These are phyloP conservation scores for Neosilurus mollespiculum DNA, from an alignment of 2,797 vertebrate species.

Conservation along the genomic window DNA sequence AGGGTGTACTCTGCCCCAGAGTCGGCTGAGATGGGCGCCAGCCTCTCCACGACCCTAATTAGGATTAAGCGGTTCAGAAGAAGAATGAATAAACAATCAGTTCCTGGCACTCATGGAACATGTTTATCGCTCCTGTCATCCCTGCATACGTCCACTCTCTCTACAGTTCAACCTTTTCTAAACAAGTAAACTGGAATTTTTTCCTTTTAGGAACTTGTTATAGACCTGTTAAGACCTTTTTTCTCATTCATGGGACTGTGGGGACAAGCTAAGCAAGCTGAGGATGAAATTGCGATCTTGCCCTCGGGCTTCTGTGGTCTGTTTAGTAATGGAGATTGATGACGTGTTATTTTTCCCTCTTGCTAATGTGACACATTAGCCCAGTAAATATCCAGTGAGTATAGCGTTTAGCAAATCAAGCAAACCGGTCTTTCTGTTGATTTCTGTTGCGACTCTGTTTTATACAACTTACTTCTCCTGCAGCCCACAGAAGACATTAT, in stretches of 20 bases:
- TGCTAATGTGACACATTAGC: slow-evolving; percentile 89
- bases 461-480: neutral
- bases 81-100: neutral
- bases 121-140: neutral
- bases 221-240: slow-evolving; percentile 18
- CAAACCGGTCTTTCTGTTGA: slow-evolving; percentile 81
- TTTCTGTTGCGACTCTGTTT: slow-evolving; percentile 5
- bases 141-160: neutral
- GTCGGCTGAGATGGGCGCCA: too few relatives aligned
- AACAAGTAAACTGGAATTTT: neutral
- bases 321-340: slow-evolving; percentile 82
- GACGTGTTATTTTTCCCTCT: slow-evolving; percentile 85
- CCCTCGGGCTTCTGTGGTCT: slow-evolving; percentile 49
- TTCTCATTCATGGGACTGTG: slow-evolving; percentile 27
- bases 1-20: too few relatives aligned
- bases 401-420: slow-evolving; percentile 83
- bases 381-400: slow-evolving; percentile 87
- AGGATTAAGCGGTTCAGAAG: too few relatives aligned
- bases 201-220: neutral
- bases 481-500: neutral
- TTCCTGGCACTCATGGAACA: neutral
- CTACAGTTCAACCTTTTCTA: neutral
- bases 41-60: too few relatives aligned
- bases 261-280: slow-evolving; percentile 45
- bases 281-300: slow-evolving; percentile 43